Evolutionary conservation across 2,888 invertebrate species (phyloP).

Genomic region (Mimachlamys varia): DNA sequence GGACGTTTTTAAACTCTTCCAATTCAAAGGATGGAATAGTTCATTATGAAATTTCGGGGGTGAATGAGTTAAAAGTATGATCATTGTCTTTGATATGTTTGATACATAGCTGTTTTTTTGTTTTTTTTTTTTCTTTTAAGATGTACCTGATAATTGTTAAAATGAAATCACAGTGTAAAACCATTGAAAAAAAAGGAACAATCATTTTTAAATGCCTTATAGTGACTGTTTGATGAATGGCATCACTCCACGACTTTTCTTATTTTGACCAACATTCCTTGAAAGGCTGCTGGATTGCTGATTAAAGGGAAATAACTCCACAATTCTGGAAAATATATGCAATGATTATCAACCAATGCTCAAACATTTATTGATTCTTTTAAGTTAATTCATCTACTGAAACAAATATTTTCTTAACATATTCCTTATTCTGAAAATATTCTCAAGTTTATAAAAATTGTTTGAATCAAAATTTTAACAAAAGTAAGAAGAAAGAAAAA

Average conservation of each 20-base stretch:
- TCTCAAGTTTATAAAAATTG: no score
- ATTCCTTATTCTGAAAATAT: no score
- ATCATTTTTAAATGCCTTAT: slow-evolving; percentile 27
- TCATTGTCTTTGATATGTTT: background rate
- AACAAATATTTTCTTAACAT: no score
- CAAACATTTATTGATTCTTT: background rate
- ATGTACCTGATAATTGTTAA: background rate
- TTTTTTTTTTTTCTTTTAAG: background rate
- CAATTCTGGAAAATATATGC: background rate
- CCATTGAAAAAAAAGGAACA: background rate
- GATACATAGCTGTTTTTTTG: no score
- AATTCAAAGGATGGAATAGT: no score
- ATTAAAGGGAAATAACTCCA: slow-evolving; percentile 28
- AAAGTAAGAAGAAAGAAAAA: no score
- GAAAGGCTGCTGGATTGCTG: slow-evolving; percentile 7
- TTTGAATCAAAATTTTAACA: no score
- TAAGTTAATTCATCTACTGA: background rate
- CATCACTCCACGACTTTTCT: background rate
- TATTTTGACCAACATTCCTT: background rate
- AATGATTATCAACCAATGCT: background rate
- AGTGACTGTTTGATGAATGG: slow-evolving; percentile 22
- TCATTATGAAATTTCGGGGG: no score
- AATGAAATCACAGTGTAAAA: background rate
- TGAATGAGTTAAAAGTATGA: no score
- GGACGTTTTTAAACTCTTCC: no score